Evolutionary conservation across 2,797 vertebrate species (phyloP).

Genomic region (Novumbra hubbsi): DNA sequence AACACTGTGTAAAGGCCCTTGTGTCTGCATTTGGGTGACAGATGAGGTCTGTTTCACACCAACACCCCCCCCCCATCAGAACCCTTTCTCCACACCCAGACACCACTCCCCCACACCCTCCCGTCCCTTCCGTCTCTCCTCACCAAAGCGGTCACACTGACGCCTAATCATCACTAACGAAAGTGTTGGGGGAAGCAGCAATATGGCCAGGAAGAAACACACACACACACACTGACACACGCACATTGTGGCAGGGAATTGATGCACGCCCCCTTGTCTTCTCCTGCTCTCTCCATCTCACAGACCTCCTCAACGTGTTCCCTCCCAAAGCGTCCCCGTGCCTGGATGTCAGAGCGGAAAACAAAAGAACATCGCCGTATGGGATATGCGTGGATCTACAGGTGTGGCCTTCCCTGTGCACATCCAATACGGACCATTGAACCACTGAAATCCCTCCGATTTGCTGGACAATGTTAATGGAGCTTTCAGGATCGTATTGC

Average conservation of each 20-base stretch:
- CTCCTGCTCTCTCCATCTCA: not conserved
- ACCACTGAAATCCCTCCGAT: too few species aligned
- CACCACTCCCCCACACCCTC: slow-evolving; percentile 29
- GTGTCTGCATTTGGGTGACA: slow-evolving; percentile 33
- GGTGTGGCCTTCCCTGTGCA: too few species aligned
- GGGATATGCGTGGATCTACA: too few species aligned
- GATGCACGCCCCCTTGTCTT: too few species aligned
- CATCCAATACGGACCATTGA: too few species aligned
- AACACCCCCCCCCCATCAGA: slow-evolving; percentile 9
- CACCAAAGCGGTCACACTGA: slow-evolving; percentile 2
- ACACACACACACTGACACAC: slow-evolving; percentile 1
- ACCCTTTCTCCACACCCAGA: slow-evolving; percentile 25
- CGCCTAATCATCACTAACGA: slow-evolving; percentile 49
- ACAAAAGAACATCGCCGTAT: not conserved
- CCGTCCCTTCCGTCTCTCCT: slow-evolving; percentile 16
- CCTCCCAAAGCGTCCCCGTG: not conserved
- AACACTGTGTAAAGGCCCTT: not conserved
- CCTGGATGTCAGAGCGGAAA: not conserved
- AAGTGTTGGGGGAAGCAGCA: slow-evolving; percentile 63
- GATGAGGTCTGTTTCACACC: slow-evolving; percentile 22
- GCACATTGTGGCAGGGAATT: not conserved
- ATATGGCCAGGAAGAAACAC: slow-evolving; percentile 25
- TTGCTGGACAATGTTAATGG: too few species aligned
- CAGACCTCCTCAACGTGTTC: not conserved
- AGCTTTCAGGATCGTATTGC: too few species aligned